Base-by-base conservation (phyloP, 2,113 vertebrate genomes). In the Ameiurus melas region DNA sequence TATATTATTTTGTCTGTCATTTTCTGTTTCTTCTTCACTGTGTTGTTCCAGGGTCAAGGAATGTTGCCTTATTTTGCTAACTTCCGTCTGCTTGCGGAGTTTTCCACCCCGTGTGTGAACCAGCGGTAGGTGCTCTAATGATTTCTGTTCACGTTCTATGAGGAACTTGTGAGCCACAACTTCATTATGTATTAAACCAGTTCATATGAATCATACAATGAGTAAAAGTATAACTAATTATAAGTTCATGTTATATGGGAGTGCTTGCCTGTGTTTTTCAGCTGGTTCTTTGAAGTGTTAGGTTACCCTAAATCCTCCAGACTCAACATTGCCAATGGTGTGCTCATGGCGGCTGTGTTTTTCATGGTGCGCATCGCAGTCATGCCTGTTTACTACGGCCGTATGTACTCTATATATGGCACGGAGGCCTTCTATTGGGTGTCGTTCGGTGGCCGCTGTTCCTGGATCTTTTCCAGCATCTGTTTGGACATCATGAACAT, bases 101-200 rank as follows among this genome's bases (percentile, higher is more conserved):
- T 99, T 93, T 99, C 98, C 90, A 99, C 97, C 89, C 98, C 98
- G 36, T 99, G 98, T 93, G 98, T 99, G 93, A 99, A 99, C 94
- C 98, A 99, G 95, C 96, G 98, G 98, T 99, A 97, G 88, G 98
- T 96, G 86, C 75, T 83, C 43, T 17, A 25, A 36, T 57, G 64
- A 77, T 81, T 85, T 58, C 39, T 57, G 47, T 87, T 66, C 47
- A 80, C 2, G 78, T 58, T 64, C 30, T 62, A 57, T 86, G 84
- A 85, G n/a, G 22, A 22, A 55, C 64, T 51, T 68, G 62, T 17
- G 20, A 7, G 20, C 30, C 57, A 33, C 20, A 85, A 36, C 47
- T 8, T 22, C 47, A 25, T 73, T 71, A 25, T 43, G 22, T 43
- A 83, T 62, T 25, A 62, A 83, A 83, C 33, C 20, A 82, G 4